These are phyloP conservation scores for Micropterix aruncella DNA, from an alignment of 2,888 invertebrate species.

Conservation along the genomic window DNA sequence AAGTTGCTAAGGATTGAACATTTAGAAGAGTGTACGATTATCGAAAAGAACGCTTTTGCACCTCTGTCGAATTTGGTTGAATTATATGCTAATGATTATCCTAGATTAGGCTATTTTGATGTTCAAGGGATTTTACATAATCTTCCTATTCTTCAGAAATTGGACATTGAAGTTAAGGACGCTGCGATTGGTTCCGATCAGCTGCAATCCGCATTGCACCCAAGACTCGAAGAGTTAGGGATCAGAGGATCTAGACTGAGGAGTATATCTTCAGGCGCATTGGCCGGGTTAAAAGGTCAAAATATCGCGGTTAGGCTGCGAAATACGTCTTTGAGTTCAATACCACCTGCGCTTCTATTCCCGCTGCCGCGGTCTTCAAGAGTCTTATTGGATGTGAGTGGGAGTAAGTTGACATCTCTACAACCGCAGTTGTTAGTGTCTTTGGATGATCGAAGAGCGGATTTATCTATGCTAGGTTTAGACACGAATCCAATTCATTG, in stretches of 20 bases:
- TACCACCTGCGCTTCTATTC: constrained; percentile 74
- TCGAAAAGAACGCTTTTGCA: constrained; percentile 73
- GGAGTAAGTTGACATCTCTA: constrained; percentile 62
- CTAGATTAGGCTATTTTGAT: constrained; percentile 71
- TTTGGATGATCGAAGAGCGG: constrained; percentile 67
- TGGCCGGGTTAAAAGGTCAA: constrained; percentile 68
- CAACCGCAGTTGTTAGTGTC: constrained; percentile 67
- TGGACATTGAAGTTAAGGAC: constrained; percentile 82
- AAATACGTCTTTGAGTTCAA: constrained; percentile 63
- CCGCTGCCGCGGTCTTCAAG: constrained; percentile 77
- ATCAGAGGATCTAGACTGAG: constrained; percentile 60
- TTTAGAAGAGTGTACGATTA: constrained; percentile 53
- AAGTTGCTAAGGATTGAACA: constrained; percentile 50
- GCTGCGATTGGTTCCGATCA: constrained; percentile 69
- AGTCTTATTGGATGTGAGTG: constrained; percentile 62
- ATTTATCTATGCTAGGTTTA: constrained; percentile 59
- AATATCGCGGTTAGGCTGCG: constrained; percentile 57
- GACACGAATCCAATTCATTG: constrained; percentile 71
- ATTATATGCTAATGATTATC: constrained; percentile 60
- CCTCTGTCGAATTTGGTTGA: constrained; percentile 53
- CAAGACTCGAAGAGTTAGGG: constrained; percentile 59
- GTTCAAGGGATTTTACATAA: constrained; percentile 71
- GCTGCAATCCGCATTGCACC: constrained; percentile 63
- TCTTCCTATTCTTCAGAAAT: constrained; percentile 54
- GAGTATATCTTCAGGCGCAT: constrained; percentile 67